Conservation (phyloP, 2,113 vertebrate species). For the Sclerurus mexicanus region DNA sequence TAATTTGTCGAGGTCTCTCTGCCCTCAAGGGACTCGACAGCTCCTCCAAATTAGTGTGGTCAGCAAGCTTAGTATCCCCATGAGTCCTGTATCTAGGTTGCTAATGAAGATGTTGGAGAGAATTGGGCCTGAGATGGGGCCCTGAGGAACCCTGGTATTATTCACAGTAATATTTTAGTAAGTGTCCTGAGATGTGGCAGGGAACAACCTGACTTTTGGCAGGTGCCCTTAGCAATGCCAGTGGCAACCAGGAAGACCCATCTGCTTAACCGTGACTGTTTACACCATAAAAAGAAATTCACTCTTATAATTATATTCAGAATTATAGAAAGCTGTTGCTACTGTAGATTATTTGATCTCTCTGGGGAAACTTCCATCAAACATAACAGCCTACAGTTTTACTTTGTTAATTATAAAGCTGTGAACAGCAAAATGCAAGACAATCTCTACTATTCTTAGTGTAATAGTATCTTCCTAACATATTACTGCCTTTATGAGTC, state of each 20-base stretch:
- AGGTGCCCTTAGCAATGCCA: background rate
- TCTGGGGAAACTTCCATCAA: conserved; percentile 47
- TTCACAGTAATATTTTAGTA: background rate
- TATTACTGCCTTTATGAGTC: conserved; percentile 46
- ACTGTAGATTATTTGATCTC: conserved; percentile 47
- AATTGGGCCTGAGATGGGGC: background rate
- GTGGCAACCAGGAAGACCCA: background rate
- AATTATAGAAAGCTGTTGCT: conserved; percentile 38
- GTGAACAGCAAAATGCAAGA: conserved; percentile 56
- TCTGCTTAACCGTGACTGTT: background rate
- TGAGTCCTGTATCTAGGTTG: background rate
- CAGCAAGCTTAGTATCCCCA: background rate
- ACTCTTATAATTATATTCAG: conserved; percentile 33
- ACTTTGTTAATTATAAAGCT: conserved; percentile 62
- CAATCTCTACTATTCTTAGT: conserved; percentile 40
- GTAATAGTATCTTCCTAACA: conserved; percentile 46
- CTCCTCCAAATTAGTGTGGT: background rate
- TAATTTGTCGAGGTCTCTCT: accelerated
- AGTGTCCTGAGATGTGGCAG: background rate
- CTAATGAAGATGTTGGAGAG: background rate
- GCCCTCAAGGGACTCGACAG: no score
- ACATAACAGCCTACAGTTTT: conserved; percentile 47
- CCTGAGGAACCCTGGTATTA: background rate
- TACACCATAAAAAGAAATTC: conserved; percentile 1
- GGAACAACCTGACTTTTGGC: background rate